phyloP scores from a whole-genome alignment of 2,888 invertebrate genomes.

The Melangyna quadrimaculata region DNA sequence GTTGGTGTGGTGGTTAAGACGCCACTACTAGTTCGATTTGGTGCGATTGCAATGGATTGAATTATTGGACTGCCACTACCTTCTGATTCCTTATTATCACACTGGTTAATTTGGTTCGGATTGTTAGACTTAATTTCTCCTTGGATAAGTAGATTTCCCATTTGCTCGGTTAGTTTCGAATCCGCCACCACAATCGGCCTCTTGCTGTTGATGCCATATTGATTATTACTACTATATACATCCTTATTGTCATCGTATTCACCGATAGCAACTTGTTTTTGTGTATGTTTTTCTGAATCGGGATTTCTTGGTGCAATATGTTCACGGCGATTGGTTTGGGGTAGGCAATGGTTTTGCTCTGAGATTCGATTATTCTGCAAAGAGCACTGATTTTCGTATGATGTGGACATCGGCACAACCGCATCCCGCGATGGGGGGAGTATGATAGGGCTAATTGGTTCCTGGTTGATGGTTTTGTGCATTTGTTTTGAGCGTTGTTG shows the following conservation, averaged over 20 bases:
- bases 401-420: conserved; percentile 10
- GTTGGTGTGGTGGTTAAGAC: not conserved
- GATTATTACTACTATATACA: not conserved
- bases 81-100: conserved; percentile 37
- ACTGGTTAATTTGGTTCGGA: conserved; percentile 33
- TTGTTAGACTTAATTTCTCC: conserved; percentile 16
- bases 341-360: conserved; percentile 1
- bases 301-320: not conserved
- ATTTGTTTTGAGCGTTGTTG: conserved; percentile 40
- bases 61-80: conserved; percentile 37
- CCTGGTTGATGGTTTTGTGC: conserved; percentile 61
- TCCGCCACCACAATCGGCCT: too few relatives aligned
- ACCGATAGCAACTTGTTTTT: not conserved
- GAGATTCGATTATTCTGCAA: conserved; percentile 33
- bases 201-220: conserved; percentile 2
- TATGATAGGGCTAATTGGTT: conserved; percentile 42
- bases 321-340: conserved; percentile 35
- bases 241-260: conserved; percentile 54
- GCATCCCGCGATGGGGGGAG: conserved; percentile 14
- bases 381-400: conserved; percentile 16
- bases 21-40: conserved; percentile 28
- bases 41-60: conserved; percentile 44
- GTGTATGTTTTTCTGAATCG: conserved; percentile 10
- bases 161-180: conserved; percentile 4
- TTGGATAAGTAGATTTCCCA: conserved; percentile 35